Percentiles rank a stretch among this genome's conserved stretches.
Conservation (phyloP, 1,140 invertebrate genomes). For the Trypoxylus dichotomus region DNA sequence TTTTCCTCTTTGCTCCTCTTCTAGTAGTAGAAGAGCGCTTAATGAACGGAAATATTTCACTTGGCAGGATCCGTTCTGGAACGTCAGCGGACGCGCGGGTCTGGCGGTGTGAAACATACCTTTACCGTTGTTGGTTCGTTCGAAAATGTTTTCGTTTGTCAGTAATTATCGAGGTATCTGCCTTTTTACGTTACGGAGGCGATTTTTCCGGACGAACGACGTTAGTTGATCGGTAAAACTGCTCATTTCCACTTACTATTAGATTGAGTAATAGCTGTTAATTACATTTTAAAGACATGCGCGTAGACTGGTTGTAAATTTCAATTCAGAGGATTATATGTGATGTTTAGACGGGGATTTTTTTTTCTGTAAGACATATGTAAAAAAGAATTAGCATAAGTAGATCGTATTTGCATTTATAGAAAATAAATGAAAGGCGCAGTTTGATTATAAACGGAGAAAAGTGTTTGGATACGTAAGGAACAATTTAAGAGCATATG, state of each 20-base stretch:
- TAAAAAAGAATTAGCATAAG: too few species aligned
- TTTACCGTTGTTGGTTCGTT: background rate
- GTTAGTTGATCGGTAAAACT: background rate
- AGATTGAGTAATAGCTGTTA: background rate
- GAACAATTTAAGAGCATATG: too few species aligned
- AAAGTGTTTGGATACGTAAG: too few species aligned
- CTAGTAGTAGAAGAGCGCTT: background rate
- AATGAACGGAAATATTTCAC: slow-evolving; percentile 19
- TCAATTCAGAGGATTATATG: too few species aligned
- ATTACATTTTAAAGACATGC: background rate
- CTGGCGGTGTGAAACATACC: background rate
- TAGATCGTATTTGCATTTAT: too few species aligned
- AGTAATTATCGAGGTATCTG: slow-evolving; percentile 4
- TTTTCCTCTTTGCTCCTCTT: background rate
- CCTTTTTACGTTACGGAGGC: background rate
- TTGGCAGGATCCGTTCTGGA: background rate
- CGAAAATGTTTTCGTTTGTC: background rate
- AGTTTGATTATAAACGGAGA: too few species aligned
- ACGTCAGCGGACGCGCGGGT: background rate
- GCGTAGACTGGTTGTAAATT: too few species aligned
- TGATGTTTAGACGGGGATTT: too few species aligned
- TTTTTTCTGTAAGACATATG: too few species aligned
- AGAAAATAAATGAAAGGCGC: too few species aligned
- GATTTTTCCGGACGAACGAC: background rate
- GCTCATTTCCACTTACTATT: background rate